phyloP scores from a whole-genome alignment of 2,888 invertebrate genomes.

The Catocala fraxini region DNA sequence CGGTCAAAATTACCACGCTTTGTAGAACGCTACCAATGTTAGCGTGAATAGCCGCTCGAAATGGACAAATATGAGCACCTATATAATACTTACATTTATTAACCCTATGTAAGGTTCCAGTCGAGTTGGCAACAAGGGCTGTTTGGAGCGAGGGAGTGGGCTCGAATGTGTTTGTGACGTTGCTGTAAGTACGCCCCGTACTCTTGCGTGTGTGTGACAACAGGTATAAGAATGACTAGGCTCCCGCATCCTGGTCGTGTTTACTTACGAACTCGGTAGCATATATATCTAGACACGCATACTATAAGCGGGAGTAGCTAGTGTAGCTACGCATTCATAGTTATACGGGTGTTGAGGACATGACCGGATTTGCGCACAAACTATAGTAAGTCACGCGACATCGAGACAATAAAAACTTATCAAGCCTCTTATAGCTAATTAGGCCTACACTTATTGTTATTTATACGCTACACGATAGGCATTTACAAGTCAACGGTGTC shows the following conservation, averaged over 20 bases:
- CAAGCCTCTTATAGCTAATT: conserved; percentile 76
- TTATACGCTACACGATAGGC: conserved; percentile 65
- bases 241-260: conserved; percentile 27
- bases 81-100: conserved; percentile 51
- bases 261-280: conserved; percentile 35
- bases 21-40: conserved; percentile 56
- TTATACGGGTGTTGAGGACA: conserved; percentile 45
- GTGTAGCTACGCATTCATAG: conserved; percentile 15
- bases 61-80: conserved; percentile 57
- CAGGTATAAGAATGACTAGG: conserved; percentile 33
- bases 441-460: conserved; percentile 72
- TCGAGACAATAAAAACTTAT: conserved; percentile 78
- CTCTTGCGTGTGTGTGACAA: conserved; percentile 31
- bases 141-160: conserved; percentile 52
- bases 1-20: conserved; percentile 64
- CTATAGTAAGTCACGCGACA: conserved; percentile 72
- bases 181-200: conserved; percentile 17
- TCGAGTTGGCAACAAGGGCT: conserved; percentile 62
- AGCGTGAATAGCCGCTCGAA: conserved; percentile 57
- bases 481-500: conserved; percentile 59
- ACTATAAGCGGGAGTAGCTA: not conserved
- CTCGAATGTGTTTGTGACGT: conserved; percentile 43
- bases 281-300: conserved; percentile 4
- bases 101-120: conserved; percentile 66
- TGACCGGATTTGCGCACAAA: conserved; percentile 67